These are phyloP conservation scores for Teleogryllus oceanicus DNA, from an alignment of 2,888 invertebrate genomes.

Conservation along the genomic window DNA sequence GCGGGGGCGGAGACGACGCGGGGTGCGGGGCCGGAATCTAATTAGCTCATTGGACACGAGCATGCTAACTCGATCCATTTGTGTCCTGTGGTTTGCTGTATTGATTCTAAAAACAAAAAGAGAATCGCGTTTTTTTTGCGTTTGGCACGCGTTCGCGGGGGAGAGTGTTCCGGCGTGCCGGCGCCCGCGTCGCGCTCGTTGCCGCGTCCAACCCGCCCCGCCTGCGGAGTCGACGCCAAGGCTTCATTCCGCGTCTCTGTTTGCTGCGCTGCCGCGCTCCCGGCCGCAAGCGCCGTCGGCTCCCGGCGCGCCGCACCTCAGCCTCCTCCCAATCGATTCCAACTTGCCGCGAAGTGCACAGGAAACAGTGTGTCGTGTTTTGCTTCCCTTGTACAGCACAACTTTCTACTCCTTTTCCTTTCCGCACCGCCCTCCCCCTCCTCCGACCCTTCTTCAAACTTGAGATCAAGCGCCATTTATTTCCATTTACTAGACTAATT, in stretches of 20 bases:
- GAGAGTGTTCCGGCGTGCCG: no score
- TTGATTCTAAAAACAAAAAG: conserved; percentile 23
- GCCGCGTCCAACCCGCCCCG: background rate
- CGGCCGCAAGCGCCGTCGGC: background rate
- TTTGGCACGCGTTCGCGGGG: background rate
- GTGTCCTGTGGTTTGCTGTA: conserved; percentile 19
- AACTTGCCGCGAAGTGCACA: background rate
- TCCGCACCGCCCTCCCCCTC: background rate
- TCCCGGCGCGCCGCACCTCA: background rate
- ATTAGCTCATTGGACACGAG: conserved; percentile 23
- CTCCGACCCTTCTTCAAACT: background rate
- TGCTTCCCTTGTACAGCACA: background rate
- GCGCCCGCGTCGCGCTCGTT: background rate
- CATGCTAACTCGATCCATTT: conserved; percentile 24
- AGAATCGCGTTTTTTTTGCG: background rate
- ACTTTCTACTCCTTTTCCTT: background rate
- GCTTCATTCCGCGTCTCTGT: background rate
- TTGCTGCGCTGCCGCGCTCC: background rate
- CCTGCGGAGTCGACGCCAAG: background rate
- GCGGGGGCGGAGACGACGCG: no score
- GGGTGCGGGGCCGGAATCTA: conserved; percentile 20
- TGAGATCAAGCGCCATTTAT: background rate
- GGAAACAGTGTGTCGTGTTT: conserved; percentile 1
- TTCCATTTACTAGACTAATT: conserved; percentile 11
- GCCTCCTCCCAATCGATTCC: background rate